A percentile compares a stretch with the other conserved stretches of the same genome.
phyloP scores from a whole-genome alignment of 2,888 invertebrate genomes.

The Drosophila histrio region DNA sequence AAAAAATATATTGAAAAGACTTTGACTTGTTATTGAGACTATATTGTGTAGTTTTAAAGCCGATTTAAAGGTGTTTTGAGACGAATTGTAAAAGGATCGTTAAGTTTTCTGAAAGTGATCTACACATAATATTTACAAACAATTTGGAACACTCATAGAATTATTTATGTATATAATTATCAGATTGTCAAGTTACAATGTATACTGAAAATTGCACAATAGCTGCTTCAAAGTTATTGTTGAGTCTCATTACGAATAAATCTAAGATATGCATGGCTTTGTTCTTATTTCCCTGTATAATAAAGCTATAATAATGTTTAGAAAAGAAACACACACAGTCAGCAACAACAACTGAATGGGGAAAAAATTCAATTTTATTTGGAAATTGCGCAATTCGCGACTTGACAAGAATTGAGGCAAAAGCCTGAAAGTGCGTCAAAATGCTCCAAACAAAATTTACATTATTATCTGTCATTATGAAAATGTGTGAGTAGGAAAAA shows the following conservation, averaged over 20 bases:
- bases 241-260: neutral
- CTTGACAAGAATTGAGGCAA: constrained; percentile 17
- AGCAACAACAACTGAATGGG: neutral
- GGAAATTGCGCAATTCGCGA: constrained; percentile 26
- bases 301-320: constrained; percentile 18
- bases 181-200: neutral
- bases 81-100: no score
- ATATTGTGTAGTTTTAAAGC: no score
- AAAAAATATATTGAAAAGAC: no score
- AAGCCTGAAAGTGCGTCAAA: constrained; percentile 46
- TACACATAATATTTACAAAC: no score
- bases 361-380: constrained; percentile 36
- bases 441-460: constrained; percentile 54
- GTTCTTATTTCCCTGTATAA: constrained; percentile 1
- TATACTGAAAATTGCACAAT: neutral
- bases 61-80: no score
- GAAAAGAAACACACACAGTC: neutral
- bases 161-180: no score
- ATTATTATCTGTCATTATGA: constrained; percentile 68
- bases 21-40: neutral
- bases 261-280: neutral
- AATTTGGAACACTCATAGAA: no score
- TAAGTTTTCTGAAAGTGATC: no score
- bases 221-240: neutral
- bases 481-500: constrained; percentile 37